These are phyloP conservation scores for Plagiodera versicolora DNA, from an alignment of 2,888 invertebrate species.

Conservation along the genomic window DNA sequence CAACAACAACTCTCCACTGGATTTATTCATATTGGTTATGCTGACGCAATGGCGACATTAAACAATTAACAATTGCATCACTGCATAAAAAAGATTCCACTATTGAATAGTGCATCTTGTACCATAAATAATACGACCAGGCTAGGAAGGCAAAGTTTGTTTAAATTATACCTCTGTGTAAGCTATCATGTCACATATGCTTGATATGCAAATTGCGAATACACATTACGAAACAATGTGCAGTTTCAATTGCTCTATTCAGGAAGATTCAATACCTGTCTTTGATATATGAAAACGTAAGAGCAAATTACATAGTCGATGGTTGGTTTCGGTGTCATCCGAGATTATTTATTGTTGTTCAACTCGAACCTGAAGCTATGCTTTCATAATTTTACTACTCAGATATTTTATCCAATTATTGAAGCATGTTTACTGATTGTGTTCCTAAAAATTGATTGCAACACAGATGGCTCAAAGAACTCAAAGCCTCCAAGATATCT, in stretches of 20 bases:
- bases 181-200: background rate
- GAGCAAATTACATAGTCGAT: background rate
- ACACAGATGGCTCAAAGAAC: too few species aligned
- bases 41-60: background rate
- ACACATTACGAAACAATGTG: constrained; percentile 25
- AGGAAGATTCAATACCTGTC: constrained; percentile 16
- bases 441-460: too few species aligned
- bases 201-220: constrained; percentile 24
- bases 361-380: too few species aligned
- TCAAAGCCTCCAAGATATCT: too few species aligned
- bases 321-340: too few species aligned
- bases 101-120: background rate
- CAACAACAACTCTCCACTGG: background rate
- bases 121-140: background rate
- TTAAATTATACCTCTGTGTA: constrained; percentile 16
- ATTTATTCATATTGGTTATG: background rate
- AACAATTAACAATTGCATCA: constrained; percentile 1
- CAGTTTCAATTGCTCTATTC: constrained; percentile 17
- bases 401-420: too few species aligned
- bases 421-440: too few species aligned
- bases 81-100: background rate
- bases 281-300: constrained; percentile 18
- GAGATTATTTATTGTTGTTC: too few species aligned
- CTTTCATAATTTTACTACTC: too few species aligned
- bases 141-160: constrained; percentile 1